Evolutionary conservation across 2,797 vertebrate species (phyloP).

Genomic region (Crax fasciolata): DNA sequence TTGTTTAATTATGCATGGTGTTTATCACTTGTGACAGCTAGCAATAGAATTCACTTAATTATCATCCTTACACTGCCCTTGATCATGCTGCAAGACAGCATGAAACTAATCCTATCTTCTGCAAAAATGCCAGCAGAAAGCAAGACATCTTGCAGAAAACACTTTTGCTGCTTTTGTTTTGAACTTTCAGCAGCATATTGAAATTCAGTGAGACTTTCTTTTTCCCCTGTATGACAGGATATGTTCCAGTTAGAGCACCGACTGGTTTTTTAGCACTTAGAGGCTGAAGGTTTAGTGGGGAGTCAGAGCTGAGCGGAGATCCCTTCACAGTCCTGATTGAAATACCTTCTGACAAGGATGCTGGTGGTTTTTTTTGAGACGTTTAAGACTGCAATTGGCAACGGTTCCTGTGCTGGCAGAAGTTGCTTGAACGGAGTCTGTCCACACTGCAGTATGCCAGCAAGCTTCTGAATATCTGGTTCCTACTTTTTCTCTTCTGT

Average conservation of each 20-base stretch:
- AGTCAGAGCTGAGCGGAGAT: background rate
- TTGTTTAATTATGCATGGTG: conserved; percentile 58
- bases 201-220: background rate
- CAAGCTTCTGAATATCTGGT: background rate
- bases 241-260: background rate
- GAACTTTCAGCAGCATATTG: background rate
- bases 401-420: background rate
- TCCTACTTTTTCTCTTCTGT: background rate
- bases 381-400: background rate
- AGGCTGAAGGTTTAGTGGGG: background rate
- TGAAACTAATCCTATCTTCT: conserved; percentile 36
- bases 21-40: conserved; percentile 47
- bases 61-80: conserved; percentile 21
- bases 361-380: background rate
- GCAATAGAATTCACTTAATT: conserved; percentile 41
- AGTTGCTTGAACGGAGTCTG: background rate
- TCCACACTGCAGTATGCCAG: background rate
- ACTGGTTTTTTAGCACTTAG: background rate
- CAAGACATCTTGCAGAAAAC: background rate
- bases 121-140: background rate
- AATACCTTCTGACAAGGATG: background rate
- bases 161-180: background rate
- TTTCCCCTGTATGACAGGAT: background rate
- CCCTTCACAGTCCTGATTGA: background rate
- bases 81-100: conserved; percentile 32